Conservation (phyloP, 2,888 invertebrate genomes). For the Archips xylosteana region DNA sequence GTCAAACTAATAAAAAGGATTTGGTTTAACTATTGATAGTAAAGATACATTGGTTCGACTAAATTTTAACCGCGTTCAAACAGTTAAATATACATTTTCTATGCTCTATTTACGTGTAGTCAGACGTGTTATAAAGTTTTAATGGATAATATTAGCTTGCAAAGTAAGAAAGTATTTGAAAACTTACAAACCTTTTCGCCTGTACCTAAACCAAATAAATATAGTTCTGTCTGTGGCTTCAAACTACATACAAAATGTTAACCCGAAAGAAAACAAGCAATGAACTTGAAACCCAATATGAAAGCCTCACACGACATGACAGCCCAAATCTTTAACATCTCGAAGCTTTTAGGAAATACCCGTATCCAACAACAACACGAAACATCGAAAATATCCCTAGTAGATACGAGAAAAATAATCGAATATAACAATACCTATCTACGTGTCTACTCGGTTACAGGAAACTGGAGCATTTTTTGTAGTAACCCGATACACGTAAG, state of each 20-base stretch:
- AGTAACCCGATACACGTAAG: background rate
- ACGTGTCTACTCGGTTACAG: background rate
- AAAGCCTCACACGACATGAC: background rate
- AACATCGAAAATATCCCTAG: background rate
- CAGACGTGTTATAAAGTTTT: too few species aligned
- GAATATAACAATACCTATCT: background rate
- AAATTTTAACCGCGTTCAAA: too few species aligned
- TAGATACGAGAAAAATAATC: conserved; percentile 1
- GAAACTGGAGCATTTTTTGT: background rate
- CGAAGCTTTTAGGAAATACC: background rate
- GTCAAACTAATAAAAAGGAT: too few species aligned
- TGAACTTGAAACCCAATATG: background rate
- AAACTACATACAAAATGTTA: background rate
- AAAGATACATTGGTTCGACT: too few species aligned
- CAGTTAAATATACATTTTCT: too few species aligned
- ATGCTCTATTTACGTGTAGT: too few species aligned
- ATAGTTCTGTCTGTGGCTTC: too few species aligned
- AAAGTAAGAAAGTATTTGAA: too few species aligned
- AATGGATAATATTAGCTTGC: too few species aligned
- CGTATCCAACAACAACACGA: background rate
- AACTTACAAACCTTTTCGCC: too few species aligned
- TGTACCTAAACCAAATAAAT: too few species aligned
- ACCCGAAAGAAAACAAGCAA: background rate
- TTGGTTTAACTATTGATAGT: too few species aligned
- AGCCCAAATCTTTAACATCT: background rate